Conservation (phyloP, 2,888 invertebrate species). For the Zonitis immaculata region DNA sequence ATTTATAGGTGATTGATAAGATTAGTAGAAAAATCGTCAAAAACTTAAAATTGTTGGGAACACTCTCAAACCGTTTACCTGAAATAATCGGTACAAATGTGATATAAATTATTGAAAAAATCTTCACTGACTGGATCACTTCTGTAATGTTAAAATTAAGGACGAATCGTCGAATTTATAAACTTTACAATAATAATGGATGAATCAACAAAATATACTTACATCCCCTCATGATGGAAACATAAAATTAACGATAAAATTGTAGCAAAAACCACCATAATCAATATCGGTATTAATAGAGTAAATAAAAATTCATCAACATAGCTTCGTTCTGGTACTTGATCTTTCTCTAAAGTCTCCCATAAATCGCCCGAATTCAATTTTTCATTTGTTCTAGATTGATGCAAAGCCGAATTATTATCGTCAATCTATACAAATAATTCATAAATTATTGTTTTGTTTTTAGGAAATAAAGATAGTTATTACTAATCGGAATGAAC, state of each 20-base stretch:
- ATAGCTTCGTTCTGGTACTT: constrained; percentile 66
- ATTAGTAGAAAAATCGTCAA: constrained; percentile 10
- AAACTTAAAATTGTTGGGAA: not conserved
- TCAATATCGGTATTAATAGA: constrained; percentile 63
- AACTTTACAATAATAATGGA: no score
- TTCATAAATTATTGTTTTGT: not conserved
- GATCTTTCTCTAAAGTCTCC: constrained; percentile 57
- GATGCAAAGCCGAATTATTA: constrained; percentile 42
- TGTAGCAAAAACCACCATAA: constrained; percentile 62
- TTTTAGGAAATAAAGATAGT: not conserved
- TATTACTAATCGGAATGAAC: constrained; percentile 75
- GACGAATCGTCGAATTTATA: not conserved
- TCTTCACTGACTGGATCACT: constrained; percentile 60
- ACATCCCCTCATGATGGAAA: constrained; percentile 73
- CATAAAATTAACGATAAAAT: constrained; percentile 69
- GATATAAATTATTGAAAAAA: constrained; percentile 66
- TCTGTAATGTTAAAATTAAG: constrained; percentile 53
- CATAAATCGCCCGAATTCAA: constrained; percentile 49
- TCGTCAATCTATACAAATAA: constrained; percentile 43
- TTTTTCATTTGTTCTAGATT: constrained; percentile 44
- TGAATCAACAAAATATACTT: constrained; percentile 49
- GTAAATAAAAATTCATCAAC: constrained; percentile 64
- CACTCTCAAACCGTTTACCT: constrained; percentile 38
- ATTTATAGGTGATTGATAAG: no score
- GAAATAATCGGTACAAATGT: constrained; percentile 63